Percentiles rank a stretch among this genome's conserved stretches.
These are phyloP conservation scores for Discoglossus pictus DNA, from an alignment of 2,797 vertebrate genomes.

Conservation along the genomic window DNA sequence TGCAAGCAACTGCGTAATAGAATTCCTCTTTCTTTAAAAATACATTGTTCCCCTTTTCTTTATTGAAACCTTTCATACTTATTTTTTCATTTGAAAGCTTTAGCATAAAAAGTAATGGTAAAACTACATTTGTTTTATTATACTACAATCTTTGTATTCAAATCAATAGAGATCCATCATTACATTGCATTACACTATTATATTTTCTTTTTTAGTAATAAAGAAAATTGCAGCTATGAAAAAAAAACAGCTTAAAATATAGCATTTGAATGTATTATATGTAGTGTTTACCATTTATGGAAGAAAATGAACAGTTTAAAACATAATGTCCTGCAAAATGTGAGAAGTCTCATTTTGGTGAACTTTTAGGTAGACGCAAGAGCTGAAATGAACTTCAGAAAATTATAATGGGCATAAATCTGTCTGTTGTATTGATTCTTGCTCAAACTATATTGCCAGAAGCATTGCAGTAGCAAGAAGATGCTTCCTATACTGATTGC, in stretches of 20 bases:
- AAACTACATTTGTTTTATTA: too few relatives aligned
- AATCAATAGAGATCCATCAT: too few relatives aligned
- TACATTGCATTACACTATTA: too few relatives aligned
- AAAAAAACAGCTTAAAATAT: slow-evolving; percentile 6
- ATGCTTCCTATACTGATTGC: slow-evolving; percentile 29
- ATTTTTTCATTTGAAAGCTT: too few relatives aligned
- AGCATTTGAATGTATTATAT: slow-evolving; percentile 13
- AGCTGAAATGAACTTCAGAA: slow-evolving; percentile 53
- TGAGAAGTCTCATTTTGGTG: slow-evolving; percentile 48
- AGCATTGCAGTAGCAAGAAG: slow-evolving; percentile 42
- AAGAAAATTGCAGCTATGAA: slow-evolving; percentile 10
- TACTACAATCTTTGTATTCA: too few relatives aligned
- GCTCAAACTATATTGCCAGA: slow-evolving; percentile 43
- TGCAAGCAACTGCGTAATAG: too few relatives aligned
- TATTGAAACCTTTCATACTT: too few relatives aligned
- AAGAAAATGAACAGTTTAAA: slow-evolving; percentile 45
- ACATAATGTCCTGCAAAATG: slow-evolving; percentile 55
- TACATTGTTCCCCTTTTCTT: too few relatives aligned
- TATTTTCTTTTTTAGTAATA: too few relatives aligned
- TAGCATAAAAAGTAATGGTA: too few relatives aligned
- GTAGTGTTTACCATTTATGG: slow-evolving; percentile 25
- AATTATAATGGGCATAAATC: slow-evolving; percentile 55
- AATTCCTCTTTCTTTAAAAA: too few relatives aligned
- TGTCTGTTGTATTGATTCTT: slow-evolving; percentile 49
- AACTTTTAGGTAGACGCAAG: slow-evolving; percentile 54